These are phyloP conservation scores for Gryllus longicercus DNA, from an alignment of 2,888 invertebrate genomes.

Conservation along the genomic window DNA sequence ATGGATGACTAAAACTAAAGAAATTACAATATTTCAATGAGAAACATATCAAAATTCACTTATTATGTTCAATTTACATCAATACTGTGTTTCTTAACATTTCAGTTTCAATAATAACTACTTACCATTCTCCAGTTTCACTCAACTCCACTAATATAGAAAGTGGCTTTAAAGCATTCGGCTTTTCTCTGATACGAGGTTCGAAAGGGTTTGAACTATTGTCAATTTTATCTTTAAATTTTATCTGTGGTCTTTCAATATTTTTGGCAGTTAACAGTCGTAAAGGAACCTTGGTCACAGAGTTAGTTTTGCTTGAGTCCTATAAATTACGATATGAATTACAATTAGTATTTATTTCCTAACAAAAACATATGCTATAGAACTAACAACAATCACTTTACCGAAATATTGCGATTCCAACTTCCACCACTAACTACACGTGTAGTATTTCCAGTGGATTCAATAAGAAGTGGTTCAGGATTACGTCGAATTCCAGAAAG, in stretches of 20 bases:
- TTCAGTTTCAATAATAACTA: background rate
- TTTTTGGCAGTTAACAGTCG: slow-evolving; percentile 67
- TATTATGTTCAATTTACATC: no score
- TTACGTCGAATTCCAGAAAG: slow-evolving; percentile 58
- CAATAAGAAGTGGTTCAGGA: slow-evolving; percentile 40
- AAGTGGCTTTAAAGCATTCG: slow-evolving; percentile 79
- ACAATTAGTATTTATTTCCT: no score
- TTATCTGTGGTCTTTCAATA: slow-evolving; percentile 75
- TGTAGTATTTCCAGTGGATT: slow-evolving; percentile 27
- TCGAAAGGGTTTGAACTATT: slow-evolving; percentile 76
- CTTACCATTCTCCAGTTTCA: slow-evolving; percentile 55
- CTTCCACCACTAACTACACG: slow-evolving; percentile 52
- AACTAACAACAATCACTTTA: background rate
- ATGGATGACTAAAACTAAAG: slow-evolving; percentile 78
- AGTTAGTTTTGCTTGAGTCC: background rate
- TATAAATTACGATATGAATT: no score
- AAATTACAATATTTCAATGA: background rate
- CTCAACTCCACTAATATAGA: slow-evolving; percentile 68
- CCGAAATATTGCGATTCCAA: slow-evolving; percentile 53
- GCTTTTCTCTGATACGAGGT: slow-evolving; percentile 81
- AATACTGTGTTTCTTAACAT: no score
- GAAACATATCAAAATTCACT: no score
- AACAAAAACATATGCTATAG: background rate
- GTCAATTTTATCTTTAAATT: slow-evolving; percentile 80
- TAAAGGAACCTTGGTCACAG: slow-evolving; percentile 42